phyloP scores from a whole-genome alignment of 1,140 invertebrate genomes.

The Plectrocnemia conspersa region DNA sequence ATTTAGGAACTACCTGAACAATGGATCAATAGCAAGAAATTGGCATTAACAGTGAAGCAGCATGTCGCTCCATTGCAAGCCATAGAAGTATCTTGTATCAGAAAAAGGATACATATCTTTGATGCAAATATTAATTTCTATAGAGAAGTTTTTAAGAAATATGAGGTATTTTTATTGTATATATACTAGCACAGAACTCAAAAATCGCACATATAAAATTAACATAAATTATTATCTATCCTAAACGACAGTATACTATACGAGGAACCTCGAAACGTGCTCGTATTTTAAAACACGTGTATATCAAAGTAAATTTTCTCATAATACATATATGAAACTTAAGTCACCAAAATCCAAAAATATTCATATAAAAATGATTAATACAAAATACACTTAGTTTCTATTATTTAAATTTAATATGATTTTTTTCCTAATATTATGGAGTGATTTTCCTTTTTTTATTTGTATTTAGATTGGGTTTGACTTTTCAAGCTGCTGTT shows the following conservation, averaged over 20 bases:
- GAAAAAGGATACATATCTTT: conserved; percentile 79
- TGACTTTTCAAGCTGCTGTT: no score
- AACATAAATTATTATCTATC: conserved; percentile 5
- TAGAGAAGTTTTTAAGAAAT: conserved; percentile 79
- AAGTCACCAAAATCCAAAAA: no score
- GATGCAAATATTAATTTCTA: conserved; percentile 81
- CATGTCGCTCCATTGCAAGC: conserved; percentile 92
- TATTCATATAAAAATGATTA: no score
- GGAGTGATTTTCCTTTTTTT: background rate
- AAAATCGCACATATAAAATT: background rate
- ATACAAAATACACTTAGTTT: no score
- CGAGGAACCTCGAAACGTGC: no score
- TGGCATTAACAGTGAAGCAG: conserved; percentile 85
- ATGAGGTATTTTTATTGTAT: conserved; percentile 42
- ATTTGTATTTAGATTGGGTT: background rate
- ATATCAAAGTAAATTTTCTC: no score
- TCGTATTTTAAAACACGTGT: no score
- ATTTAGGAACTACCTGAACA: conserved; percentile 86
- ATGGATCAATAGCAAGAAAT: conserved; percentile 93
- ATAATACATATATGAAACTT: no score
- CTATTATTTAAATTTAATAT: background rate
- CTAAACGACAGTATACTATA: no score
- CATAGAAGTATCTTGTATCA: conserved; percentile 85
- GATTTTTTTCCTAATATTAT: background rate
- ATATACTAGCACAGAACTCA: background rate